Evolutionary conservation across 1,140 invertebrate species (phyloP).

Genomic region (Hyles euphorbiae): DNA sequence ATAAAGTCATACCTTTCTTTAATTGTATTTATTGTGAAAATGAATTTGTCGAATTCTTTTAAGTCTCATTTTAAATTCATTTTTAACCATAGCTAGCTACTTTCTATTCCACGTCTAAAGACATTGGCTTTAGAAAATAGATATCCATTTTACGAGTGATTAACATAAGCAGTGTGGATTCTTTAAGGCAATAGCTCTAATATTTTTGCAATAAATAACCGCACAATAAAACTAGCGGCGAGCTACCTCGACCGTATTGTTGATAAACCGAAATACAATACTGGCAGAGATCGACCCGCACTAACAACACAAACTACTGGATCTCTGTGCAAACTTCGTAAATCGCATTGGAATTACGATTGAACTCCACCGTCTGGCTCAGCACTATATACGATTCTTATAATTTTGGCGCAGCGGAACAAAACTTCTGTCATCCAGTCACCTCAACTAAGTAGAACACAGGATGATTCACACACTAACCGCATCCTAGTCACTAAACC

Average conservation of each 20-base stretch:
- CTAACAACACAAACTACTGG: slow-evolving; percentile 17
- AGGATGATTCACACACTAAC: slow-evolving; percentile 17
- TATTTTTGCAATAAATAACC: neutral
- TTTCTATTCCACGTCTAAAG: too few species aligned
- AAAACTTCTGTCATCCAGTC: neutral
- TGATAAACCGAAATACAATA: slow-evolving; percentile 48
- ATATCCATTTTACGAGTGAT: too few species aligned
- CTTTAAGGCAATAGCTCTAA: too few species aligned
- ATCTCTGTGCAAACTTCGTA: slow-evolving; percentile 10
- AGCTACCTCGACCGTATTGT: slow-evolving; percentile 31
- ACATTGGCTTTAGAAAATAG: too few species aligned
- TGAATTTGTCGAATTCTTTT: too few species aligned
- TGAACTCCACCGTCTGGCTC: slow-evolving; percentile 13
- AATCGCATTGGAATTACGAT: slow-evolving; percentile 16
- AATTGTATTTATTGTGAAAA: too few species aligned
- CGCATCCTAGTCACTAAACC: neutral
- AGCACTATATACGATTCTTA: slow-evolving; percentile 8
- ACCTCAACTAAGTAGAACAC: too few species aligned
- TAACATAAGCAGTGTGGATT: too few species aligned
- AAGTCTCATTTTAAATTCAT: too few species aligned
- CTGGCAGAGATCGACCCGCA: slow-evolving; percentile 16
- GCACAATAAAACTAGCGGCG: slow-evolving; percentile 15
- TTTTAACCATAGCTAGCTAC: too few species aligned
- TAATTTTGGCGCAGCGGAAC: too few species aligned
- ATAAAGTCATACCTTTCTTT: too few species aligned